Conservation (phyloP, 2,113 vertebrate genomes). For the Beaufortia kweichowensis region DNA sequence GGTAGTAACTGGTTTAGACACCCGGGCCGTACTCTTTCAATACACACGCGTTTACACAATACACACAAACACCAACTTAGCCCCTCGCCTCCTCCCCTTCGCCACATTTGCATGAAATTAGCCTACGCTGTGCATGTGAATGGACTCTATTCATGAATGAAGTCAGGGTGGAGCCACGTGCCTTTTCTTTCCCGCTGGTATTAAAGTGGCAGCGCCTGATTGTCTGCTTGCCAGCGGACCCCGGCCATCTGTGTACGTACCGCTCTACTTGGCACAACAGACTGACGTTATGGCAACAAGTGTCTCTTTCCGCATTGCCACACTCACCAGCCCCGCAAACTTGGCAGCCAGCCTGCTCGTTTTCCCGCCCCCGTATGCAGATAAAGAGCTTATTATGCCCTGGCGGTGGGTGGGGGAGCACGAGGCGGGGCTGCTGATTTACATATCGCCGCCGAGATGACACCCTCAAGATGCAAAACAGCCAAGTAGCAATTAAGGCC, state of each 20-base stretch:
- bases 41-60: constrained; percentile 7
- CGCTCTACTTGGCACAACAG: constrained; percentile 70
- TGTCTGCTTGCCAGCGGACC: constrained; percentile 62
- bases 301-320: constrained; percentile 74
- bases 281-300: constrained; percentile 75
- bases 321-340: constrained; percentile 70
- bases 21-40: constrained; percentile 20
- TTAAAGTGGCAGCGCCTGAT: constrained; percentile 63
- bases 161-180: constrained; percentile 56
- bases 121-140: constrained; percentile 70
- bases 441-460: constrained; percentile 74
- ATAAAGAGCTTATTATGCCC: constrained; percentile 79
- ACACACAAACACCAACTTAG: constrained; percentile 41
- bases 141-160: constrained; percentile 68
- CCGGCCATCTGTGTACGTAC: constrained; percentile 44
- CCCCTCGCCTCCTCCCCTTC: constrained; percentile 52
- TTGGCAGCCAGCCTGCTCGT: constrained; percentile 75
- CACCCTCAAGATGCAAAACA: constrained; percentile 77
- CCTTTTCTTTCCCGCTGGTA: constrained; percentile 55
- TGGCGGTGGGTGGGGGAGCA: constrained; percentile 60
- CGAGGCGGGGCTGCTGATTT: constrained; percentile 70
- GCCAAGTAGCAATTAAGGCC: constrained; percentile 77
- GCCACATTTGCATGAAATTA: constrained; percentile 72
- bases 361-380: constrained; percentile 70
- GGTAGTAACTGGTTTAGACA: constrained; percentile 35